Base-by-base conservation (phyloP, 2,888 invertebrate genomes). In the Dicyrtoma fusca region DNA sequence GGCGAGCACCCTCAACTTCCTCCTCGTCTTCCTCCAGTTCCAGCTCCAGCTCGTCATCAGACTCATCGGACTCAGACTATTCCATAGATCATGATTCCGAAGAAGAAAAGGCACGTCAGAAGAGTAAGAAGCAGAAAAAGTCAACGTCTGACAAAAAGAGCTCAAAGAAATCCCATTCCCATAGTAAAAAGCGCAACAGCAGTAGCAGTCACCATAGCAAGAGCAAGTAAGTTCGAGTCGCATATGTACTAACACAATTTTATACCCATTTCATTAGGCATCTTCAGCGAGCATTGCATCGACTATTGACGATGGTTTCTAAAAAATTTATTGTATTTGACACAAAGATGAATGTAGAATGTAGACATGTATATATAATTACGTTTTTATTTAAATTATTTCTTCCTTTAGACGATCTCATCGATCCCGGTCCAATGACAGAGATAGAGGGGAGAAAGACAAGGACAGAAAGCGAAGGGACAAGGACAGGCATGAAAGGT, bases 1-100 rank as follows among this genome's bases (percentile, higher is more conserved):
- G 44, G 1, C 47, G 23, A 11, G 45, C 68, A n/a, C 34, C 53
- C 17, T 55, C 68, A 34, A 55, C 68, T 10, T 55, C 55, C 8
- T 66, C 66, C 1, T 34, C 51, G 6, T 51, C 53, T 23, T 51
- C 66, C 14, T 47, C 49, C 11, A 21, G 21, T 8, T 69, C 69
- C 2, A 21, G 23, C 14, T 19, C 21, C n/a, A 45, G 57, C 17
- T 68, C 69, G 21, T 34, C 42, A 13, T 69, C 69, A 2, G 13
- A 6, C 5, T 51, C 26, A 25, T 61, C 61, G 5, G 4, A 17
- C 11, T 64, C 64, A 3, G 64, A 64, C 23, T 44, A 19, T 64
- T 26, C 10, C 25, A 23, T 25, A 1, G 25, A 14, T 21, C 25
- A 21, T 1, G 26, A 25, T n/a, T 66, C 66, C 25, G 66, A 66